Evolutionary conservation across 1,140 invertebrate genomes (phyloP), one percentile per base, ranked within the genome.

Genomic region (Laupala kohalensis): DNA sequence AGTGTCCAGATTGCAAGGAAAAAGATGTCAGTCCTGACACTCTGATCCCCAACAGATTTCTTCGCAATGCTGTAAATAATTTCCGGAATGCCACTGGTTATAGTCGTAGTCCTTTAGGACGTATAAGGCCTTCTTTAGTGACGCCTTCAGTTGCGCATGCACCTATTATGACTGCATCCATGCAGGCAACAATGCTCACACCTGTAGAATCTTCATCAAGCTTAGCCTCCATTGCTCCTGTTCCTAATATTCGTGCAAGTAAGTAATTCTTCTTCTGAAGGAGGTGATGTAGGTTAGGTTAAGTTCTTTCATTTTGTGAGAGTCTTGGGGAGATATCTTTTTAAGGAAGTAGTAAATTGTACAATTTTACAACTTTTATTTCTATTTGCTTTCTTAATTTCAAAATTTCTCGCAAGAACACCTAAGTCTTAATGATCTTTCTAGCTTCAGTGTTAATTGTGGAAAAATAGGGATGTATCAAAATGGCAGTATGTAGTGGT

Each of bases 51-150:
- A 98, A 97, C 79, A 84, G 94, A 69, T 96, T 93, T 83, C 80
- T 97, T 67, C 84, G 96, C 29, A 93, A 90, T 76, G 90, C 92
- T 13, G 94, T 97, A 1, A 89, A 88, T 66, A 89, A 90, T 75
- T 97, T 96, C 78, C 91, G 90, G 73, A 96, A 95, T 80, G 91
- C 94, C 77, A 94, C 92, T 26, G 93, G 94, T 0, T 96, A 96
- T 78, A 85, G 84, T 19, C 81, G 81, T 74, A 76, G 37, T 19
- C 25, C 25, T 28, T 5, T 68, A 23, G 23, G 67, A 28, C 67
- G 29, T 6, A 25, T 27, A 6, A 9, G 26, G 25, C n/a, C 25
- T 13, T 9, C 37, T 53, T 13, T 19, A 2, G 37, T 0, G 9
- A 9, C 37, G 19, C 9, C 19, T 13, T 19, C 19, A 19, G 37